Conservation (phyloP, 2,113 vertebrate genomes). For the Sorex araneus region DNA sequence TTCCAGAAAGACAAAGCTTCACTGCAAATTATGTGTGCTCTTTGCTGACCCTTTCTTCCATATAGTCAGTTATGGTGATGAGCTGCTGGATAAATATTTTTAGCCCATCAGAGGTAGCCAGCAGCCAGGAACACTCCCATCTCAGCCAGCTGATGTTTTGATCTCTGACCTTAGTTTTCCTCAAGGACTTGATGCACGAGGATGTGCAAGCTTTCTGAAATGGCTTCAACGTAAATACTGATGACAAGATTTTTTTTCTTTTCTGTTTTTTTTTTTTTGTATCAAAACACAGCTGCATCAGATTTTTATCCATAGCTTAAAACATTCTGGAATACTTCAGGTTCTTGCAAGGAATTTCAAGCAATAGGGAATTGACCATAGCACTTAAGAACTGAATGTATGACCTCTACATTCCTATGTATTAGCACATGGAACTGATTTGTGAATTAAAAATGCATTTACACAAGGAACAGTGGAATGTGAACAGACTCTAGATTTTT, state of each 20-base stretch:
- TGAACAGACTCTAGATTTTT: background rate
- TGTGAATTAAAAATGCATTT: conserved; percentile 58
- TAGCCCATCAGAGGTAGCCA: background rate
- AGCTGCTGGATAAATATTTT: background rate
- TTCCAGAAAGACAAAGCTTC: background rate
- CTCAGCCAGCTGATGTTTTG: background rate
- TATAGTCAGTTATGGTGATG: background rate
- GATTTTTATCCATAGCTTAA: background rate
- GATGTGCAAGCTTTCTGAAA: conserved; percentile 45
- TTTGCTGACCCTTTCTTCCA: background rate
- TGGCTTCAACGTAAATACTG: conserved; percentile 58
- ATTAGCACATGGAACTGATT: conserved; percentile 56
- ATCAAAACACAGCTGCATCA: conserved; percentile 52
- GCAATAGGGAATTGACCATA: background rate
- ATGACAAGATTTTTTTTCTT: conserved; percentile 2
- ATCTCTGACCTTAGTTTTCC: conserved; percentile 45
- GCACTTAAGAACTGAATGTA: background rate
- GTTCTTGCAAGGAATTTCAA: conserved; percentile 61
- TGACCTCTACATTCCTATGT: background rate
- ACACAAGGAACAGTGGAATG: background rate
- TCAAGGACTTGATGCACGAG: background rate
- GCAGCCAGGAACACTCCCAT: too few relatives aligned
- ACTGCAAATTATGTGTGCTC: fast-evolving
- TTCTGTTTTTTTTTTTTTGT: background rate
- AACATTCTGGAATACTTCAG: conserved; percentile 26